Conservation (phyloP, 2,888 invertebrate genomes). For the Drosophila fungiperda region DNA sequence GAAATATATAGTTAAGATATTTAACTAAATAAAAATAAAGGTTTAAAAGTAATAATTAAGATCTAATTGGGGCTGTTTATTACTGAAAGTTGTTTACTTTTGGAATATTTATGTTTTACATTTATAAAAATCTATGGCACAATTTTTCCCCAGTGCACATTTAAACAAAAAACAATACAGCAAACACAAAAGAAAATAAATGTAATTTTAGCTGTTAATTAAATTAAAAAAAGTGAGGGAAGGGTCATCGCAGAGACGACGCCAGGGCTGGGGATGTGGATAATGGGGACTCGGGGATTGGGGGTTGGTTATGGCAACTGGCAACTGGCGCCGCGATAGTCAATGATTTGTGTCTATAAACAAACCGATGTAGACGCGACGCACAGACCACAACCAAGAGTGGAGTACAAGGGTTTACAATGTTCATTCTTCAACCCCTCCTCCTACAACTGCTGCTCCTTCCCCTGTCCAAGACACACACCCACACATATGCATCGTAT, state of each 20-base stretch:
- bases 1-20: background rate
- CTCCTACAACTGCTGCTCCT: background rate
- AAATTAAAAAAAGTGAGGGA: slow-evolving; percentile 62
- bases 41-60: background rate
- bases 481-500: slow-evolving; percentile 30
- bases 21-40: too few species aligned
- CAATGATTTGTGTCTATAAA: slow-evolving; percentile 79
- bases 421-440: slow-evolving; percentile 6
- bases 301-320: slow-evolving; percentile 7
- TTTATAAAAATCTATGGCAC: background rate
- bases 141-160: background rate
- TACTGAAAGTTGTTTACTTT: background rate
- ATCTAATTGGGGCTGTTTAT: background rate
- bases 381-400: slow-evolving; percentile 68
- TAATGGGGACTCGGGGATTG: slow-evolving; percentile 12
- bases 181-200: slow-evolving; percentile 39
- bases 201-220: slow-evolving; percentile 77
- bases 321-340: slow-evolving; percentile 73
- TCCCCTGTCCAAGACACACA: background rate
- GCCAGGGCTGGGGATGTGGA: background rate
- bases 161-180: slow-evolving; percentile 38
- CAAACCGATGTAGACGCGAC: slow-evolving; percentile 34
- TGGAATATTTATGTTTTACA: background rate
- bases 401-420: slow-evolving; percentile 58
- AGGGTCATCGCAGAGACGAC: slow-evolving; percentile 14